Evolutionary conservation across 2,888 invertebrate genomes (phyloP), one percentile per base, ranked within the genome.

Genomic region (Dusona sp.): DNA sequence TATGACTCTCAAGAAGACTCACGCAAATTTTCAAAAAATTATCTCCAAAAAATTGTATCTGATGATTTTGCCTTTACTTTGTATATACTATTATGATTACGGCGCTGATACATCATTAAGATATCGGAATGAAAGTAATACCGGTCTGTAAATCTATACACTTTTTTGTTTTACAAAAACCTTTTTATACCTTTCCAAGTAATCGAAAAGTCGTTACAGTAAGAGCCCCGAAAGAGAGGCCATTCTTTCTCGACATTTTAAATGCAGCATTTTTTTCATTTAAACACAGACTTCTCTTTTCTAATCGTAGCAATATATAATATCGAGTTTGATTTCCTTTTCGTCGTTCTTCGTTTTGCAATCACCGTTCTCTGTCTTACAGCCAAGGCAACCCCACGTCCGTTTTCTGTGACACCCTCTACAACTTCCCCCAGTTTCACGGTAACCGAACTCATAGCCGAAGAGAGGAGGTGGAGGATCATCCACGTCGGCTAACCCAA

Each of bases 391-490:
- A 25, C 79, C 29, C 42, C 51, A 42, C 78, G 38, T 54, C 64
- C 65, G 64, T 74, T 84, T 74, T 70, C 42, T 54, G 79, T 84
- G 72, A 79, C 85, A 84, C 75, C 79, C 85, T 75, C 74, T 64
- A 29, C 57, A 42, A 65, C 75, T 75, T 86, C 48, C 70, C 64
- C 65, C 25, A 67, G 78, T 81, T 73, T 78, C 78, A 45, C 45
- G 74, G 82, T 79, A 79, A 65, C 65, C 70, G 36, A 80, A 73
- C 48, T 61, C 29, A 42, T 65, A 73, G 48, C 36, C 61, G 64
- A 36, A 67, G 75, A 77, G 68, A 79, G 54, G 88, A 54, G 90
- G 86, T 87, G 88, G 90, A 85, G 90, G 90, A 88, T 88, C 89
- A 91, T 90, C 90, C 90, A 22, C 57, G 57, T 73, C 73, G 73